Conservation (phyloP, 2,888 invertebrate genomes). For the Eristalinus aeneus region DNA sequence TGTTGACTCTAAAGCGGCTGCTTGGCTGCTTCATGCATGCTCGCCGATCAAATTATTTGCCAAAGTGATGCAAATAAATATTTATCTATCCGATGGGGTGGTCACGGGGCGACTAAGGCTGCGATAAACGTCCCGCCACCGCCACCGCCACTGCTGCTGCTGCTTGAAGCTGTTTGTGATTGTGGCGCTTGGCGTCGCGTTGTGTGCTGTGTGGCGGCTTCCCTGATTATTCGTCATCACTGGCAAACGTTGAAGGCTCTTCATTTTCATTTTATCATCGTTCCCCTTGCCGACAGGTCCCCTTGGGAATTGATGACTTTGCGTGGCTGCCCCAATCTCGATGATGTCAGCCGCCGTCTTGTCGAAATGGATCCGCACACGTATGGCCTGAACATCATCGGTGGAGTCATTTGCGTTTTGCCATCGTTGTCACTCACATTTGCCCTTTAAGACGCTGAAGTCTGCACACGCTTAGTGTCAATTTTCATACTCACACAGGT, state of each 20-base stretch:
- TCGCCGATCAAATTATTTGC: constrained; percentile 40
- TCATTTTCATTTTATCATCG: background rate
- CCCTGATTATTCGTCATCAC: background rate
- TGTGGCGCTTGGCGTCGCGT: background rate
- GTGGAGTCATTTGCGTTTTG: background rate
- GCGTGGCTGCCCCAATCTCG: background rate
- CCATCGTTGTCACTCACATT: constrained; percentile 7
- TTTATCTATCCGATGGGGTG: constrained; percentile 1
- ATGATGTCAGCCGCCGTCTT: background rate
- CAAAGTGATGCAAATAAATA: constrained; percentile 34
- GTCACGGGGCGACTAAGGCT: constrained; percentile 6
- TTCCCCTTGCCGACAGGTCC: background rate
- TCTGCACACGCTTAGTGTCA: constrained; percentile 23
- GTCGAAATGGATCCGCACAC: background rate
- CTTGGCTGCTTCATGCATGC: constrained; percentile 8
- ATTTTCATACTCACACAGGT: constrained; percentile 31
- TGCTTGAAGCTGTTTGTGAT: background rate
- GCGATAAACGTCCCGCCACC: background rate
- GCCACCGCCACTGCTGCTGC: background rate
- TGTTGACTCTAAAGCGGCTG: constrained; percentile 9
- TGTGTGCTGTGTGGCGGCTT: background rate
- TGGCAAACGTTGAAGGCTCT: background rate
- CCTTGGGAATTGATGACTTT: background rate
- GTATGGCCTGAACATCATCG: constrained; percentile 24
- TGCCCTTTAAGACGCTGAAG: constrained; percentile 34